These are phyloP conservation scores for Mastomys coucha DNA, from an alignment of 2,113 vertebrate genomes.

Conservation along the genomic window DNA sequence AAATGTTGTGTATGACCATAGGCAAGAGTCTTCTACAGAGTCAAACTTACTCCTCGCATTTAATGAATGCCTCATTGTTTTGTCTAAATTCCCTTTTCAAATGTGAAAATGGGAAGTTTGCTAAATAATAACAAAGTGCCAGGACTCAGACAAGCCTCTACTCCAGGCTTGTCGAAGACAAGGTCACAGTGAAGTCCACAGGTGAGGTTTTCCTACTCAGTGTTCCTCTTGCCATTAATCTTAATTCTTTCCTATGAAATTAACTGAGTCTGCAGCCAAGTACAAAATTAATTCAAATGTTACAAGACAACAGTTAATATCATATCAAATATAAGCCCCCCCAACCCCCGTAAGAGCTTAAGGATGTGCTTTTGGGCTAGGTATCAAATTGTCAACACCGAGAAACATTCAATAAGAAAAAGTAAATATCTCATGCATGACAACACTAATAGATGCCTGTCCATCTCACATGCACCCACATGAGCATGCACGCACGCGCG, in stretches of 20 bases:
- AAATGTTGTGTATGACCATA: neutral
- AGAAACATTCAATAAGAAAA: rapidly evolving
- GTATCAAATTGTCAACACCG: neutral
- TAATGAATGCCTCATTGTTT: neutral
- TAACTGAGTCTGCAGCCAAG: neutral
- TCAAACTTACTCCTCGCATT: slow-evolving; percentile 7
- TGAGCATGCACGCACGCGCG: too few relatives aligned
- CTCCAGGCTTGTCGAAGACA: neutral
- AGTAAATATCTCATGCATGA: neutral
- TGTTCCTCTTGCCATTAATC: neutral
- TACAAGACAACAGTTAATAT: neutral
- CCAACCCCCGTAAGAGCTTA: neutral
- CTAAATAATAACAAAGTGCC: neutral
- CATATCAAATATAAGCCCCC: neutral
- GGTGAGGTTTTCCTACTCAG: neutral
- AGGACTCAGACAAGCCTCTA: neutral
- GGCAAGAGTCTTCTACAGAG: neutral
- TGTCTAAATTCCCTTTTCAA: slow-evolving; percentile 49
- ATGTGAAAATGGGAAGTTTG: neutral
- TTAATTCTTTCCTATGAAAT: neutral
- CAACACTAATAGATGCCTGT: too few relatives aligned
- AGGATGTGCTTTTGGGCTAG: neutral
- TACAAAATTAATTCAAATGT: neutral
- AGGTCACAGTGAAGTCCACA: neutral
- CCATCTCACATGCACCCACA: neutral